phyloP scores from a whole-genome alignment of 2,797 vertebrate genomes.

The Bryconaethiops microstoma region DNA sequence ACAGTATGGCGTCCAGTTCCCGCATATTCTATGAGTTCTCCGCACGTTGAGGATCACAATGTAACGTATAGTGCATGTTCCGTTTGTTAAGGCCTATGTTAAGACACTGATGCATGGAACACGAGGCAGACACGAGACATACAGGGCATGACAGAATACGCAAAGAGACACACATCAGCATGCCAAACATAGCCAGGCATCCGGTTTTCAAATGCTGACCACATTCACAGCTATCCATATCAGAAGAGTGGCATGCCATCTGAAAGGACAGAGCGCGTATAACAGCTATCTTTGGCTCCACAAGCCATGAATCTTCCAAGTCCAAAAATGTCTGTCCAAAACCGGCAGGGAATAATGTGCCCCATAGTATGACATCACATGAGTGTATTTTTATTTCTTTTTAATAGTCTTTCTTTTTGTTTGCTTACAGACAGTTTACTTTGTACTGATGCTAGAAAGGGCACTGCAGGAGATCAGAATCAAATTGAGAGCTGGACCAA shows the following conservation, averaged over 20 bases:
- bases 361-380: constrained; percentile 27
- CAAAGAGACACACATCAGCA: constrained; percentile 52
- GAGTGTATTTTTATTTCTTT: constrained; percentile 25
- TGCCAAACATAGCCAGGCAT: constrained; percentile 48
- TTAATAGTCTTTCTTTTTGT: background rate
- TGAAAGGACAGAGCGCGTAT: constrained; percentile 52
- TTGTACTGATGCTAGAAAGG: constrained; percentile 13
- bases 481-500: background rate
- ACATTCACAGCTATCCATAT: constrained; percentile 54
- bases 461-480: constrained; percentile 4
- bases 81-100: constrained; percentile 38
- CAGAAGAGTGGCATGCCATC: constrained; percentile 49
- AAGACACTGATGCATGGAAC: constrained; percentile 23
- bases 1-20: background rate
- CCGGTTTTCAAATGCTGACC: constrained; percentile 45
- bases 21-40: background rate
- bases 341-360: constrained; percentile 25
- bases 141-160: constrained; percentile 44
- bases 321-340: constrained; percentile 35
- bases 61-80: background rate
- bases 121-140: constrained; percentile 37
- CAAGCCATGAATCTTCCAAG: constrained; percentile 29
- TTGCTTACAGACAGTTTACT: background rate
- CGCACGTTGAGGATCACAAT: background rate
- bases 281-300: constrained; percentile 38